A percentile compares a stretch with the other conserved stretches of the same genome.
Evolutionary conservation across 2,113 vertebrate species (phyloP).

Genomic region (Ibidorhyncha struthersii): DNA sequence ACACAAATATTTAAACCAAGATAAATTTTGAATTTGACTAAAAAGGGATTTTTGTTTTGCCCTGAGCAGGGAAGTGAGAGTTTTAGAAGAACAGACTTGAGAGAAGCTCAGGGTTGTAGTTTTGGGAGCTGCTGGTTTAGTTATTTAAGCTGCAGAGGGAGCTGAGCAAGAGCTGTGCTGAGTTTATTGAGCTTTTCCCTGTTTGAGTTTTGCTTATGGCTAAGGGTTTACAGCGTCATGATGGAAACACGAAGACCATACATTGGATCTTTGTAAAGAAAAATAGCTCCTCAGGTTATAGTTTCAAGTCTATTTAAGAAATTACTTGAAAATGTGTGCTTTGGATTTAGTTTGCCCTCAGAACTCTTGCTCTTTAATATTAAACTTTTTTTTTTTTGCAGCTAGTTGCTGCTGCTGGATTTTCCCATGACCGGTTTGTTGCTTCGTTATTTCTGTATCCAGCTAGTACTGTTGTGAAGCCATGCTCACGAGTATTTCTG

Average conservation of each 20-base stretch:
- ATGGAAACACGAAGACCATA: neutral
- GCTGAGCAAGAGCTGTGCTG: neutral
- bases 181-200: neutral
- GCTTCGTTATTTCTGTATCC: neutral
- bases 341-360: neutral
- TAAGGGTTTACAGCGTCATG: neutral
- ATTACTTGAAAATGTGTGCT: neutral
- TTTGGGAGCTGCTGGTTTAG: neutral
- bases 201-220: neutral
- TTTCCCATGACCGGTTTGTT: neutral
- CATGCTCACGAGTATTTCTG: accelerated
- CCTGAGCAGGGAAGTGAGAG: neutral
- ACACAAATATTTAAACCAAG: neutral
- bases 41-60: accelerated
- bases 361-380: neutral
- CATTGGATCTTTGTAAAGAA: neutral
- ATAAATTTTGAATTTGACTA: neutral
- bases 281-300: neutral
- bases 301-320: neutral
- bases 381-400: neutral
- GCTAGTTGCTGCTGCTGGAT: neutral
- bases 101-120: neutral
- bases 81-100: neutral
- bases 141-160: neutral
- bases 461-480: neutral